Evolutionary conservation across 2,888 invertebrate genomes (phyloP), one percentile per base, ranked within the genome.

Genomic region (Idaea aversata): DNA sequence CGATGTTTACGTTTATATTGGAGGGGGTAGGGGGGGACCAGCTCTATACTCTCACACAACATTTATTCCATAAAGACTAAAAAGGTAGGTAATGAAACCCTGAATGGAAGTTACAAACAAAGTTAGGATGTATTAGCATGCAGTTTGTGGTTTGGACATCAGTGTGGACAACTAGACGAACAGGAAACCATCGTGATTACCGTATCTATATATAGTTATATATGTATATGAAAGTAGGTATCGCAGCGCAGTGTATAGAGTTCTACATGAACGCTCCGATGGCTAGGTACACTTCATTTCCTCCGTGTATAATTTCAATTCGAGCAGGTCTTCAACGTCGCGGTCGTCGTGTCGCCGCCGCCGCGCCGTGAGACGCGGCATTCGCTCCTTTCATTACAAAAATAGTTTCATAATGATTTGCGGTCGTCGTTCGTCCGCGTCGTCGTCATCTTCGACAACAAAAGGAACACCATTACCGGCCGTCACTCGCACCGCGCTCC

Each of bases 381-480:
- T 47, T 47, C 47, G 47, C 47, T 47, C 47, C 47, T 47, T 47
- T 47, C 47, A 47, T 47, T 47, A 47, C 47, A 47, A 47, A 47
- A 47, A 47, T 47, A 47, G 47, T 47, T 47, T 47, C 47, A 47
- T 47, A 47, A 47, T 47, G 47, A 47, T 47, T 47, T 47, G 47
- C 47, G 47, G 47, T 47, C 47, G 47, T 47, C 47, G 25, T 25
- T 25, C 25, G 25, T n/a, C n/a, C n/a, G n/a, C n/a, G n/a, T 25
- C 25, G 25, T 25, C 25, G 3, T 25, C 25, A 25, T 25, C 25
- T 25, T 25, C 25, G 47, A 47, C 47, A 47, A 47, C 47, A 47
- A 47, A 25, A 47, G 47, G 47, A 47, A 13, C 47, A 47, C 47
- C 47, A 47, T 47, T 47, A 47, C 47, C 47, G 47, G 13, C 7